Base-by-base conservation (phyloP, 2,888 invertebrate genomes). In the Stenolophus ochropezus region DNA sequence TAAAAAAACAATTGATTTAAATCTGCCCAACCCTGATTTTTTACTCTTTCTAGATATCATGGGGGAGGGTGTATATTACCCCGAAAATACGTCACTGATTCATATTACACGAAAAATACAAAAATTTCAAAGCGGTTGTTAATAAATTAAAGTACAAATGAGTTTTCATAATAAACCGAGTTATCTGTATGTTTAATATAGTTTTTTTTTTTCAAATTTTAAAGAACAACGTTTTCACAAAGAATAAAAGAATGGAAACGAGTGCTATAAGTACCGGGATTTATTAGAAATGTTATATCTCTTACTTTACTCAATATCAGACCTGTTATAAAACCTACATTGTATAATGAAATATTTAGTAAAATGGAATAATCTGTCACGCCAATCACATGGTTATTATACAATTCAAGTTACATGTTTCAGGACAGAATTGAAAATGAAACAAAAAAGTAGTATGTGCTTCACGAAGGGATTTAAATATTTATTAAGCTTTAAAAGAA, bases 341-440 rank as follows among this genome's bases (percentile, higher is more conserved):
- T 4, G 2, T 33, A 78, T 83, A 80, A 82, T 85, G 82, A 85
- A 84, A 84, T 84, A 85, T 85, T 82, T 74, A 85, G 83, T 83
- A 58, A 42, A 77, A 56, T 14, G 20, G 77, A 20, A 47, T 47
- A 58, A 84, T 84, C 84, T 75, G 81, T 81, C 83, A 84, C 84
- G 84, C 83, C 80, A 84, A 82, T 84, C 82, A 71, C 69, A 51
- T n/a, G n/a, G 20, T 42, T 42, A 27, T 42, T 42, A 77, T 42
- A 61, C 56, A 77, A 61, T 77, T 16, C 33, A 33, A 69, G 18
- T 69, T 33, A 69, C 65, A 14, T 69, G 65, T 33, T 18, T 14
- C 25, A 1, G 8, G 4, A 27, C 33, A 33, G 27, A 69, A 27
- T 69, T 18, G 65, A 18, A 69, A 69, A 69, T 33, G 25, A 1